Percentiles rank a stretch among this genome's conserved stretches.
Evolutionary conservation across 2,888 invertebrate species (phyloP).

Genomic region (Aphidoletes aphidimyza): DNA sequence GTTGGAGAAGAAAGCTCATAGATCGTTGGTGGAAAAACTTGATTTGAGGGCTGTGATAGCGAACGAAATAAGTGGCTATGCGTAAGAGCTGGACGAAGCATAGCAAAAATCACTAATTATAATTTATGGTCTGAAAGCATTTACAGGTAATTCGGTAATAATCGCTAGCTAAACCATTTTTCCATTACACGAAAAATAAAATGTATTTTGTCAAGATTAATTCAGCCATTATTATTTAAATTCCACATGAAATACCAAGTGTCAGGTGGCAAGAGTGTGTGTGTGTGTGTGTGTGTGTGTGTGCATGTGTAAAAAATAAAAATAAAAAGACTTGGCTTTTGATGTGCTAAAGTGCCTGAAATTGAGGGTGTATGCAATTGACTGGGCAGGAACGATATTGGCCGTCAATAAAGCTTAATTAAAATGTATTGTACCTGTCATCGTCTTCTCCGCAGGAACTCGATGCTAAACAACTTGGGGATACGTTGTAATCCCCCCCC

Average conservation of each 20-base stretch:
- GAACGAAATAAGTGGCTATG: too few relatives aligned
- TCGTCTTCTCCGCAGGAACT: not conserved
- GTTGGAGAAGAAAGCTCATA: not conserved
- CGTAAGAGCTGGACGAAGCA: too few relatives aligned
- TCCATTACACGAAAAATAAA: not conserved
- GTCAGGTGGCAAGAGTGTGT: too few relatives aligned
- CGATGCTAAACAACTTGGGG: not conserved
- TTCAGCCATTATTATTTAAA: not conserved
- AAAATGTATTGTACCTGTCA: not conserved
- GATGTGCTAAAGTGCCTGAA: too few relatives aligned
- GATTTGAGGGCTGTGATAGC: too few relatives aligned
- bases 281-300: too few relatives aligned
- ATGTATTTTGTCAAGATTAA: not conserved
- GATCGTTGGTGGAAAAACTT: not conserved
- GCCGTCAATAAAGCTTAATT: slow-evolving; percentile 18
- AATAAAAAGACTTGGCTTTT: too few relatives aligned
- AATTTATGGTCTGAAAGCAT: slow-evolving; percentile 21
- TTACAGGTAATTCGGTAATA: slow-evolving; percentile 33
- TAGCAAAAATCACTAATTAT: not conserved
- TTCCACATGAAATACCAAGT: not conserved
- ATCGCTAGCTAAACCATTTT: not conserved
- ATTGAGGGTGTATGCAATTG: not conserved
- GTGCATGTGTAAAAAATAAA: too few relatives aligned
- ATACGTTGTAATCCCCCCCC: too few relatives aligned
- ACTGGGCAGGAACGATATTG: not conserved